Evolutionary conservation across 2,797 vertebrate species (phyloP).

Genomic region (Sylvia borin): DNA sequence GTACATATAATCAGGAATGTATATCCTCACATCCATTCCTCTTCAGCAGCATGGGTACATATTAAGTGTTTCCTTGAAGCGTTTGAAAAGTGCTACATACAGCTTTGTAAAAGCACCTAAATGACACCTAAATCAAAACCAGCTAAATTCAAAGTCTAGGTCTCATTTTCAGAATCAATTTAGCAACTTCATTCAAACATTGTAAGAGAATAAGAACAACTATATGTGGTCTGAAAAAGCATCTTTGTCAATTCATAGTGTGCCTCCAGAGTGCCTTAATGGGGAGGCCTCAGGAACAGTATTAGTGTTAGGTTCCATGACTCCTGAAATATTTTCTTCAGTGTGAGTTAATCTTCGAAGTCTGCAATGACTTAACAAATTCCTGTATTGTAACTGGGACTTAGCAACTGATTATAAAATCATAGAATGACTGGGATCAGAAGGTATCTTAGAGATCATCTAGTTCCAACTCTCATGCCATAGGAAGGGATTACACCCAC

Average conservation of each 20-base stretch:
- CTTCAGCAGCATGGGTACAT: neutral
- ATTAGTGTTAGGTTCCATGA: neutral
- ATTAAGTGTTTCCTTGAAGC: neutral
- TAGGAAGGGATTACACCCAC: neutral
- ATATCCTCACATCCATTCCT: neutral
- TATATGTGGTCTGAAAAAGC: neutral
- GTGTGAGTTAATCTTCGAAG: neutral
- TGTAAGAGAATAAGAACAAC: neutral
- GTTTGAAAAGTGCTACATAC: neutral
- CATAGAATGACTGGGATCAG: neutral
- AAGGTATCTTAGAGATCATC: neutral
- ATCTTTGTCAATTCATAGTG: neutral
- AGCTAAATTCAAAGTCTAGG: neutral
- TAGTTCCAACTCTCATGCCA: neutral
- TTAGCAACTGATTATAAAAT: neutral
- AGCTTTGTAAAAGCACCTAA: neutral
- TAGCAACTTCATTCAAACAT: neutral
- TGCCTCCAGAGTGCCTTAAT: neutral
- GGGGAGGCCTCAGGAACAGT: neutral
- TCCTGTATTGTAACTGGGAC: neutral
- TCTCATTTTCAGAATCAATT: neutral
- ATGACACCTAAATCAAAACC: neutral
- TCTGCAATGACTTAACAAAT: neutral
- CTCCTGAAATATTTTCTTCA: neutral
- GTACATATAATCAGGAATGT: neutral